Conservation (phyloP, 2,797 vertebrate species). For the Euthynnus affinis region DNA sequence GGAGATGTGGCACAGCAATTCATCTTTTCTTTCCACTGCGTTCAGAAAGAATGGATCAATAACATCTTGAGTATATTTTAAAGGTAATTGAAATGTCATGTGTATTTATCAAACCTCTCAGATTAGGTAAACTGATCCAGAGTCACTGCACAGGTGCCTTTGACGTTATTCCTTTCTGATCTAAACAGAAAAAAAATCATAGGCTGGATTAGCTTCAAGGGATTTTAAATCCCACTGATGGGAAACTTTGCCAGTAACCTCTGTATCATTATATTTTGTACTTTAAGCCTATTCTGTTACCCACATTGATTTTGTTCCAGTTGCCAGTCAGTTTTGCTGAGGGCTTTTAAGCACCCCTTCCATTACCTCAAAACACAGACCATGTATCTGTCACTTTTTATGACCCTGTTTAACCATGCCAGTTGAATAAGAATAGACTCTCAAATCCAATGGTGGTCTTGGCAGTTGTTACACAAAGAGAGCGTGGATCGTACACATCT, state of each 20-base stretch:
- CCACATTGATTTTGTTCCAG: slow-evolving; percentile 43
- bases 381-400: slow-evolving; percentile 38
- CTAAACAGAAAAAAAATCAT: background rate
- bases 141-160: background rate
- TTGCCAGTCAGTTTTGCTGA: slow-evolving; percentile 27
- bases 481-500: slow-evolving; percentile 5
- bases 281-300: slow-evolving; percentile 32
- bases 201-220: background rate
- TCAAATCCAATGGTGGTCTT: background rate
- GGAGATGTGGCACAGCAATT: slow-evolving; percentile 29
- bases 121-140: slow-evolving; percentile 30
- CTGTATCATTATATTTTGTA: slow-evolving; percentile 18
- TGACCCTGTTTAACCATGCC: slow-evolving; percentile 37
- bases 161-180: background rate
- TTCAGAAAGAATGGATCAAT: slow-evolving; percentile 43
- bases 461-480: slow-evolving; percentile 13
- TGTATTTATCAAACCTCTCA: slow-evolving; percentile 43
- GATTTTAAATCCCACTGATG: slow-evolving; percentile 21
- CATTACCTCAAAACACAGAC: slow-evolving; percentile 40
- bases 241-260: background rate
- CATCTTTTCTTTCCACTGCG: slow-evolving; percentile 35
- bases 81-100: slow-evolving; percentile 23
- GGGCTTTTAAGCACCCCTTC: slow-evolving; percentile 29
- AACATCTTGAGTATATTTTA: slow-evolving; percentile 36
- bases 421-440: slow-evolving; percentile 19